Percentiles rank a stretch among this genome's conserved stretches.
phyloP scores from a whole-genome alignment of 2,113 vertebrate species.

The Rafetus swinhoei region DNA sequence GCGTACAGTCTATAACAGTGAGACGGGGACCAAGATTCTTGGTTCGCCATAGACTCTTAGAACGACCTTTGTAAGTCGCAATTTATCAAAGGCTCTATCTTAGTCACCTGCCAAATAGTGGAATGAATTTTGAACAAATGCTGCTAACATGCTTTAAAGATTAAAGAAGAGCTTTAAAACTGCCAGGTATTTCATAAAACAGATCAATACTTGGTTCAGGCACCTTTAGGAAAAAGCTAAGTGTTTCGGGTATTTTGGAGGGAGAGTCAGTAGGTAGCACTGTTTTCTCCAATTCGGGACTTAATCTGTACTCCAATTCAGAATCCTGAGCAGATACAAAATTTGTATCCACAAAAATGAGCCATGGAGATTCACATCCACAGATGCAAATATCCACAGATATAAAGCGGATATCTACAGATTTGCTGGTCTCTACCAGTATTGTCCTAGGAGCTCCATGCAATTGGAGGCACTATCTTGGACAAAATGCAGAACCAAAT shows the following conservation, averaged over 20 bases:
- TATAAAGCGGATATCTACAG: no score
- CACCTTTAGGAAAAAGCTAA: background rate
- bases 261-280: background rate
- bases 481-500: background rate
- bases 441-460: rapidly evolving
- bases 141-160: background rate
- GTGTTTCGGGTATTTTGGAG: background rate
- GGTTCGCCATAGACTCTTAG: background rate
- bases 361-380: no score
- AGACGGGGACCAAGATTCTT: slow-evolving; percentile 41
- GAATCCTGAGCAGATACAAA: no score
- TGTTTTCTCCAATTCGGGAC: background rate
- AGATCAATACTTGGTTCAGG: background rate
- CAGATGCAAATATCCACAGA: no score
- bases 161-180: background rate
- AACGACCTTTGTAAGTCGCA: background rate
- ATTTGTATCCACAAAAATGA: no score
- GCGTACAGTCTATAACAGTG: background rate
- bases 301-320: background rate
- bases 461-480: background rate
- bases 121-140: background rate
- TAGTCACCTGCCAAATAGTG: background rate
- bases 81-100: background rate
- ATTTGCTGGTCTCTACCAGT: no score
- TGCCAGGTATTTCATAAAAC: background rate